phyloP scores from a whole-genome alignment of 1,140 invertebrate species.

The Diachasmimorpha longicaudata region DNA sequence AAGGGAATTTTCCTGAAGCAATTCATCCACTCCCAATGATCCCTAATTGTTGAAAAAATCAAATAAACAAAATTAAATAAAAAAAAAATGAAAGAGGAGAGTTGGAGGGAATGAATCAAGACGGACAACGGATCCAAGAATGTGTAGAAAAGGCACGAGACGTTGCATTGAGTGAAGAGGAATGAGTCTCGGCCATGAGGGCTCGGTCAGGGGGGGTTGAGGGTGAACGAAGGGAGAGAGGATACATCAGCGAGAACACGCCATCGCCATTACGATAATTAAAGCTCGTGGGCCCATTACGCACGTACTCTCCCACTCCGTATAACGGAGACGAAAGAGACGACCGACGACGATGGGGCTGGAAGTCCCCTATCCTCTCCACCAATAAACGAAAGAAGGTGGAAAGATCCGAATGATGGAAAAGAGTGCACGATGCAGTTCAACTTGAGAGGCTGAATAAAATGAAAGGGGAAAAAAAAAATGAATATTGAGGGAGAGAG shows the following conservation, averaged over 20 bases:
- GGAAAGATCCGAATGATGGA: slow-evolving; percentile 4
- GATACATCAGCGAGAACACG: slow-evolving; percentile 25
- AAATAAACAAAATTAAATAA: neutral
- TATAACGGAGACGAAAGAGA: slow-evolving; percentile 18
- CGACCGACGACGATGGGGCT: neutral
- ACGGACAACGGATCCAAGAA: neutral
- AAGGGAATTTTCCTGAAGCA: no score
- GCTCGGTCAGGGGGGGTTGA: neutral
- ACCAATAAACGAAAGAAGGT: slow-evolving; percentile 10
- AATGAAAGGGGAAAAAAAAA: neutral
- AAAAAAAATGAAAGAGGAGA: neutral
- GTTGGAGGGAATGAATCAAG: neutral
- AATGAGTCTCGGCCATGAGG: slow-evolving; percentile 37
- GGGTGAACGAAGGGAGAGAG: slow-evolving; percentile 19
- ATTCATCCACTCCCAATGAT: no score
- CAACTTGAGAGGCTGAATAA: neutral
- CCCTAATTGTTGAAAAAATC: no score
- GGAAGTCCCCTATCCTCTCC: neutral
- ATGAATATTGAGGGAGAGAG: neutral
- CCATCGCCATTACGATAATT: slow-evolving; percentile 37
- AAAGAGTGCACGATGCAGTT: neutral
- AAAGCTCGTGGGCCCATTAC: slow-evolving; percentile 32
- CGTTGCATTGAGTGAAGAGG: neutral
- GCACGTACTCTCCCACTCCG: slow-evolving; percentile 14
- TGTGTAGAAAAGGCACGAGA: neutral